Percentiles rank a stretch among this genome's conserved stretches.
phyloP scores from a whole-genome alignment of 2,113 vertebrate genomes.

The Gasterosteus aculeatus region DNA sequence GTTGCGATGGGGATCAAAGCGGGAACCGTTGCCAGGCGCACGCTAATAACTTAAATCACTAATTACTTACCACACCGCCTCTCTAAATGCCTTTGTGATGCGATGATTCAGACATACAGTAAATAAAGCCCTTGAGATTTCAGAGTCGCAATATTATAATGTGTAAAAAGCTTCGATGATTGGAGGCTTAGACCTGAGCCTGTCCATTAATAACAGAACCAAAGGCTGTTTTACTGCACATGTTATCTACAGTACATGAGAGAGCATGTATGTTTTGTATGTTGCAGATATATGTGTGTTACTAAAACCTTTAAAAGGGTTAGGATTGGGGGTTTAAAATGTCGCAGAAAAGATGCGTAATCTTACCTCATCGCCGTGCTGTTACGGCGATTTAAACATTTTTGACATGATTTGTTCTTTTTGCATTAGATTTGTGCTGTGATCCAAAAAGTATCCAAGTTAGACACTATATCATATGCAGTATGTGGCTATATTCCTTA shows the following conservation, averaged over 20 bases:
- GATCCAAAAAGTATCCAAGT: neutral
- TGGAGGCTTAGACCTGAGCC: neutral
- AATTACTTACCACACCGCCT: constrained; percentile 23
- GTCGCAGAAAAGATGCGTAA: neutral
- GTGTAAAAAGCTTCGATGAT: constrained; percentile 6
- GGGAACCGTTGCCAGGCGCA: constrained; percentile 19
- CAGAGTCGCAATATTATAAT: neutral
- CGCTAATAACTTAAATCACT: constrained; percentile 56
- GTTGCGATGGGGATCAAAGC: constrained; percentile 36
- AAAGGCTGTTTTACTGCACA: neutral
- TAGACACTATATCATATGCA: neutral
- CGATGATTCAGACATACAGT: neutral
- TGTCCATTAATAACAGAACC: neutral
- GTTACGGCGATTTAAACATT: neutral
- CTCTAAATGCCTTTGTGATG: constrained; percentile 16
- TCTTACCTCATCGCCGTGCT: neutral
- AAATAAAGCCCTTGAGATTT: constrained; percentile 10
- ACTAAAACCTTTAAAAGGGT: neutral
- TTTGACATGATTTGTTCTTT: neutral
- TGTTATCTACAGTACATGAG: neutral
- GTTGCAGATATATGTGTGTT: neutral
- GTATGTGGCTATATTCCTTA: neutral
- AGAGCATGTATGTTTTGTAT: neutral
- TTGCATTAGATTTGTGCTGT: neutral
- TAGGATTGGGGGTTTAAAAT: neutral